Evolutionary conservation across 2,888 invertebrate species (phyloP).

Genomic region (Argyresthia albistria): DNA sequence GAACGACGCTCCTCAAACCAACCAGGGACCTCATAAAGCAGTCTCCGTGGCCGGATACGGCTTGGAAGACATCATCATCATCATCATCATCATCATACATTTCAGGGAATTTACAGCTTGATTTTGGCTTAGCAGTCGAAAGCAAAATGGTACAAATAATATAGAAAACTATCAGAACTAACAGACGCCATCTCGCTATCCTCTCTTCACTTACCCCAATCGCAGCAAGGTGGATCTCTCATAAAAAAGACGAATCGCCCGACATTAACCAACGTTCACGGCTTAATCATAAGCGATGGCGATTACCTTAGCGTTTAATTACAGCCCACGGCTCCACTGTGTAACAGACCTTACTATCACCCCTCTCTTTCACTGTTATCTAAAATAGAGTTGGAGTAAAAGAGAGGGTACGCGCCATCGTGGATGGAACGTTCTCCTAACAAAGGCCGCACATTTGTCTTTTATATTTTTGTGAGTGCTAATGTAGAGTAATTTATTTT

Average conservation of each 20-base stretch:
- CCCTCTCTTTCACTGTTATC: background rate
- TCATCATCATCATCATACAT: too few relatives aligned
- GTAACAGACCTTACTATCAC: background rate
- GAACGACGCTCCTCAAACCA: too few relatives aligned
- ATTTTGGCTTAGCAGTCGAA: background rate
- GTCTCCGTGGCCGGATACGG: too few relatives aligned
- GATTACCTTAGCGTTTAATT: constrained; percentile 60
- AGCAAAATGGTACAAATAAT: too few relatives aligned
- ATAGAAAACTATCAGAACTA: background rate
- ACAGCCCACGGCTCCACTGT: background rate
- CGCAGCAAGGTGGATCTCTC: constrained; percentile 23
- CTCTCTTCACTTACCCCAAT: constrained; percentile 21
- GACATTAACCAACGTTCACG: constrained; percentile 47
- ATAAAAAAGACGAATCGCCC: constrained; percentile 59
- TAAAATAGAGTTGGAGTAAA: background rate
- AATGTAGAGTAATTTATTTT: constrained; percentile 4
- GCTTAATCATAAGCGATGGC: constrained; percentile 51
- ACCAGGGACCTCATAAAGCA: too few relatives aligned
- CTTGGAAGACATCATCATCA: too few relatives aligned
- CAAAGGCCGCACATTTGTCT: constrained; percentile 39
- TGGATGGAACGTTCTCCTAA: constrained; percentile 11
- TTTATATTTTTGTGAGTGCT: constrained; percentile 23
- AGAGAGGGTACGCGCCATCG: background rate
- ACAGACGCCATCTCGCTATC: background rate
- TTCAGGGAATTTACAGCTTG: too few relatives aligned